Evolutionary conservation across 2,888 invertebrate genomes (phyloP).

Genomic region (Torymus texanus): DNA sequence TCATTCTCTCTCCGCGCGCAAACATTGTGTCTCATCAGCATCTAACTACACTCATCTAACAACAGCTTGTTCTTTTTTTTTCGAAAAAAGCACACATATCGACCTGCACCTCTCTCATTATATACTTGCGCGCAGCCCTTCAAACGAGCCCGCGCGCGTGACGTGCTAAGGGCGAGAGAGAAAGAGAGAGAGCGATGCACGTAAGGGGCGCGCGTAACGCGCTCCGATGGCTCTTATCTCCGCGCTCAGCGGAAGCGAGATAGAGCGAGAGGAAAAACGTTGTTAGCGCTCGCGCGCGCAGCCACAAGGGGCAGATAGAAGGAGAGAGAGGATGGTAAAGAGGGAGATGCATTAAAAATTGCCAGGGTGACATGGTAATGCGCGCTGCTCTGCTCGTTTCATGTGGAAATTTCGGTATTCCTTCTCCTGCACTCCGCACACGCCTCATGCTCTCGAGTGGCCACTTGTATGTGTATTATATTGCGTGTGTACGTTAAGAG

Average conservation of each 20-base stretch:
- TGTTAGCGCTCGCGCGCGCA: background rate
- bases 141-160: background rate
- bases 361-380: constrained; percentile 20
- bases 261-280: constrained; percentile 1
- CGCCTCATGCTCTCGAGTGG: too few species aligned
- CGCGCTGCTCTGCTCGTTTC: background rate
- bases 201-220: too few species aligned
- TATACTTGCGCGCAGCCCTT: constrained; percentile 8
- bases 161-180: background rate
- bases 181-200: constrained; percentile 1
- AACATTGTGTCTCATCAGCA: too few species aligned
- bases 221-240: too few species aligned
- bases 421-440: too few species aligned
- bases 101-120: background rate
- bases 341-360: constrained; percentile 29
- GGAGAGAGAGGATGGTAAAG: too few species aligned
- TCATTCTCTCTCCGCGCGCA: background rate
- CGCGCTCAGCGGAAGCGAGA: too few species aligned
- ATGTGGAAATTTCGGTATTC: too few species aligned
- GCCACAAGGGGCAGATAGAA: too few species aligned
- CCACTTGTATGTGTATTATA: too few species aligned
- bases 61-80: background rate
- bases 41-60: too few species aligned
- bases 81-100: constrained; percentile 14
- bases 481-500: too few species aligned